A percentile compares a stretch with the other conserved stretches of the same genome.
phyloP scores from a whole-genome alignment of 1,140 invertebrate genomes.

The Leguminivora glycinivorella region DNA sequence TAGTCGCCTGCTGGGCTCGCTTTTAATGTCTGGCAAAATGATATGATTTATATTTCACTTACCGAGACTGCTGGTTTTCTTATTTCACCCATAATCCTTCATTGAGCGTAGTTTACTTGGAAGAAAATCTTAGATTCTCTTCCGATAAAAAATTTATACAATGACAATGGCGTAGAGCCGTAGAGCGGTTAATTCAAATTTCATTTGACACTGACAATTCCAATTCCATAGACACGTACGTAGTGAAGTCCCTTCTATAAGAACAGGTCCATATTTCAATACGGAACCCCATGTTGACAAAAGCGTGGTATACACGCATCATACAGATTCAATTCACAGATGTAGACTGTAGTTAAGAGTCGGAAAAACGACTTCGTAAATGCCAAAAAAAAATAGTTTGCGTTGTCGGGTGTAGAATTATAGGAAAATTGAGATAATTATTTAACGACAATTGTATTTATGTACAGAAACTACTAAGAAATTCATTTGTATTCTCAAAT shows the following conservation, averaged over 20 bases:
- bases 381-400: neutral
- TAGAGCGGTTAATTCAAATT: conserved; percentile 23
- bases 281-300: neutral
- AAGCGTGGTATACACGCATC: neutral
- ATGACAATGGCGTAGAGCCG: neutral
- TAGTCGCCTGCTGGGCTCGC: neutral
- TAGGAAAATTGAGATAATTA: too few relatives aligned
- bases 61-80: conserved; percentile 28
- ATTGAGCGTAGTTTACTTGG: conserved; percentile 30
- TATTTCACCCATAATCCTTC: conserved; percentile 40
- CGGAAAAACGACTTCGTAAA: neutral
- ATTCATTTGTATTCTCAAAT: neutral
- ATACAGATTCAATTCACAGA: neutral
- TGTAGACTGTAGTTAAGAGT: neutral
- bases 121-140: conserved; percentile 35
- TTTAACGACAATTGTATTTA: neutral
- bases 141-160: conserved; percentile 14
- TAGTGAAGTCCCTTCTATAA: neutral
- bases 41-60: conserved; percentile 30
- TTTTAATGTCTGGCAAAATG: neutral
- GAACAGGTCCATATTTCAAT: neutral
- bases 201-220: conserved; percentile 21
- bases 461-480: neutral
- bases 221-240: conserved; percentile 3
- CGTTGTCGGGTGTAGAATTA: neutral